Evolutionary conservation across 2,113 vertebrate species (phyloP), one percentile per base, ranked within the genome.

Genomic region (Parotia lawesii): DNA sequence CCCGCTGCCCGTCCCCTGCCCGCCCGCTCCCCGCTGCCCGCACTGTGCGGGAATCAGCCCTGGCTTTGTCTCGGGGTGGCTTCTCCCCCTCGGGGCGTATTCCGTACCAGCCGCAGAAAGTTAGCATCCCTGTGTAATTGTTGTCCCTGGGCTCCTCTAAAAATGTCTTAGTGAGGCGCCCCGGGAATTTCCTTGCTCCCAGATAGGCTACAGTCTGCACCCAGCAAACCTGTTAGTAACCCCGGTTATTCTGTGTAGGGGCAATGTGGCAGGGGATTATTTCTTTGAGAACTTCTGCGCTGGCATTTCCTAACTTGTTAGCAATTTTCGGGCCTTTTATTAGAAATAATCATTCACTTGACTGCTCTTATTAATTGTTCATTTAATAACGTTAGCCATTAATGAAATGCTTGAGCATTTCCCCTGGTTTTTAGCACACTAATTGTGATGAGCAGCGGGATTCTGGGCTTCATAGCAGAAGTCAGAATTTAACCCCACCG

Each of bases 181-280:
- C 3, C 15, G 70, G 53, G 65, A 22, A 75, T 48, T 25, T 22
- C 17, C 2, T 1, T 10, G 45, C 66, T 72, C 54, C 53, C 38
- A 2, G 1, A 3, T 0, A 2, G 1, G 77, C 37, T 38, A 1
- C 31, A 8, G 48, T 13, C 42, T 10, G 51, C 18, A 12, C 13
- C 70, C 79, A 13, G 88, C 37, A 35, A 48, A n/a, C n/a, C 50
- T 11, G 7, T 5, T 28, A 9, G 37, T 2, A 13, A 62, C 3
- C 38, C 33, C 2, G 27, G 31, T 33, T 40, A 4, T 56, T 53
- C 72, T 22, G 20, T 3, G 42, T 1, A 5, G 20, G 31, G 54
- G 14, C 7, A 29, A 40, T 15, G 67, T 37, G 40, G 22, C 57
- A 5, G 58, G 31, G n/a, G 12, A 14, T 45, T 21, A 13, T 75